Conservation (phyloP, 2,113 vertebrate genomes). For the Lethenteron reissneri region DNA sequence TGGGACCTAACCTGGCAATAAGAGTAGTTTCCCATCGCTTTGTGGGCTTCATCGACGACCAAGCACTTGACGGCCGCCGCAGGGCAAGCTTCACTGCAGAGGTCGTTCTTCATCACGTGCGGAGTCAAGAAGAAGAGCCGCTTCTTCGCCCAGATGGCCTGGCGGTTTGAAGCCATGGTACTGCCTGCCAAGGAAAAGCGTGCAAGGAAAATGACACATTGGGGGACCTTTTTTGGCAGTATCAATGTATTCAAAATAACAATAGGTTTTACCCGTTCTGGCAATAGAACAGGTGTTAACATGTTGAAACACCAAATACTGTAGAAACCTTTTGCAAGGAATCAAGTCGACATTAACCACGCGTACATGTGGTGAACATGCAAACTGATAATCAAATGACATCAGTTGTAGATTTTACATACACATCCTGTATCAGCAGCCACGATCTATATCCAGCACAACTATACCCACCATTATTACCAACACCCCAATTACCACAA, state of each 20-base stretch:
- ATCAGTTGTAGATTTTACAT: too few species aligned
- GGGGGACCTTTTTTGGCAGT: conserved; percentile 15
- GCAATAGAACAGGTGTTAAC: too few species aligned
- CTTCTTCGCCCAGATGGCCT: conserved; percentile 35
- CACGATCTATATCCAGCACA: too few species aligned
- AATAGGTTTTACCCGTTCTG: neutral
- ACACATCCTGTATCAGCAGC: too few species aligned
- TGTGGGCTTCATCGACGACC: conserved; percentile 88
- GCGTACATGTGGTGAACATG: conserved; percentile 11
- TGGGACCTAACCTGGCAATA: conserved; percentile 55
- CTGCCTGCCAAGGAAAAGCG: conserved; percentile 27
- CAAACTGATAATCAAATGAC: too few species aligned
- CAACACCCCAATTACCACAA: too few species aligned
- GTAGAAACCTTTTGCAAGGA: too few species aligned
- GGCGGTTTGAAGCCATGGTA: conserved; percentile 39
- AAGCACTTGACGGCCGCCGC: conserved; percentile 55
- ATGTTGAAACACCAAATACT: too few species aligned
- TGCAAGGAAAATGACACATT: neutral
- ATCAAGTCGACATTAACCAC: too few species aligned
- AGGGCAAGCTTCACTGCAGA: conserved; percentile 47
- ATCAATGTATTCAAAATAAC: conserved; percentile 4
- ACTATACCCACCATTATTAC: conserved; percentile 12
- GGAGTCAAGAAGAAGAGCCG: conserved; percentile 79
- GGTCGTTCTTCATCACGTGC: conserved; percentile 84
- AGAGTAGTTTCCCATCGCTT: conserved; percentile 72